phyloP scores from a whole-genome alignment of 1,140 invertebrate genomes.

The Drosophila cardini region DNA sequence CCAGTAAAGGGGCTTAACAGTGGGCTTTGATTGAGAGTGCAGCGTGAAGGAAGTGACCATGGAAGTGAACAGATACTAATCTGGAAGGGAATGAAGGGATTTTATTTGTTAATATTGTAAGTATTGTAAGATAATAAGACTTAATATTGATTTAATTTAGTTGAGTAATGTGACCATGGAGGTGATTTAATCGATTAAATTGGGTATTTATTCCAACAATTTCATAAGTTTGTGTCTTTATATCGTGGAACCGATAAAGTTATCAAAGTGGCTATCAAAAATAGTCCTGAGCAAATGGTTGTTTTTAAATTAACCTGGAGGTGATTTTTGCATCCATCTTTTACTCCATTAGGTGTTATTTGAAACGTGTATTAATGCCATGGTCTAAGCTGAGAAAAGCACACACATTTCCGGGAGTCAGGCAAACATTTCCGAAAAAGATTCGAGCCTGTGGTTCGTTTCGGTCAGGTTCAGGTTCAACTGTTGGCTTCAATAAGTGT shows the following conservation, averaged over 20 bases:
- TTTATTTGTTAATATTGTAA: not conserved
- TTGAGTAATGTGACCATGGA: too few species aligned
- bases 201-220: too few species aligned
- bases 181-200: too few species aligned
- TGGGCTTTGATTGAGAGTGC: not conserved
- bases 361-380: not conserved
- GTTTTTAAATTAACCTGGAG: constrained; percentile 3
- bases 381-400: not conserved
- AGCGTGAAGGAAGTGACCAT: constrained; percentile 1
- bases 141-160: too few species aligned
- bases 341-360: constrained; percentile 2
- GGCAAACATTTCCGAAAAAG: constrained; percentile 1
- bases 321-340: not conserved
- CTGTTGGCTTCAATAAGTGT: constrained; percentile 20
- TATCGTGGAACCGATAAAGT: not conserved
- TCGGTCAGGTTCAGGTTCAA: constrained; percentile 11
- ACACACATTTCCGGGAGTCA: not conserved
- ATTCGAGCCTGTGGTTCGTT: constrained; percentile 5
- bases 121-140: not conserved
- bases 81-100: not conserved
- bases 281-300: too few species aligned
- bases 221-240: too few species aligned
- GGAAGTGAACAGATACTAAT: constrained; percentile 4
- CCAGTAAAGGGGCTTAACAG: not conserved
- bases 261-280: not conserved